A percentile compares a stretch with the other conserved stretches of the same genome.
Evolutionary conservation across 2,888 invertebrate genomes (phyloP).

Genomic region (Drosophila nr. fundita): DNA sequence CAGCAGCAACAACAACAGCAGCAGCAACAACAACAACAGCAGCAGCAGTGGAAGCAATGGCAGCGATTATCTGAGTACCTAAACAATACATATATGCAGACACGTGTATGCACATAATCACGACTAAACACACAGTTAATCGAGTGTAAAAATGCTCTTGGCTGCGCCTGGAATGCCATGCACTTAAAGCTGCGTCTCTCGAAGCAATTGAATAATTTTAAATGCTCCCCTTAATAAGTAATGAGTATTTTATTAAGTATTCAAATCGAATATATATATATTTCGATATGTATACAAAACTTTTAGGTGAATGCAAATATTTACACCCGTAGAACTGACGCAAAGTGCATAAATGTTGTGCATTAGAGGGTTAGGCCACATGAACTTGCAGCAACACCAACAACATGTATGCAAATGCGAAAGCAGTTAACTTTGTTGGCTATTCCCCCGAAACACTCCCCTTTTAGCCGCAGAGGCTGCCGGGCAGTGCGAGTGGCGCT

Average conservation of each 20-base stretch:
- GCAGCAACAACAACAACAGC: constrained; percentile 9
- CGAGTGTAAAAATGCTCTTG: constrained; percentile 75
- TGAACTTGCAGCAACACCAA: constrained; percentile 33
- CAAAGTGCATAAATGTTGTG: constrained; percentile 68
- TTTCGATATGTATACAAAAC: background rate
- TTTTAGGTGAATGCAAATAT: constrained; percentile 43
- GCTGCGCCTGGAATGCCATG: constrained; percentile 37
- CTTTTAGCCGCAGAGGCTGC: background rate
- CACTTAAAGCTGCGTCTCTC: constrained; percentile 31
- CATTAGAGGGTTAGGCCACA: constrained; percentile 63
- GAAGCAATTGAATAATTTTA: constrained; percentile 28
- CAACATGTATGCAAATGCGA: constrained; percentile 48
- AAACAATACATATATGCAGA: constrained; percentile 45
- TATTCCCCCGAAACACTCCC: constrained; percentile 5
- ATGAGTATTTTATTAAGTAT: constrained; percentile 30
- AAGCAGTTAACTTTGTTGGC: constrained; percentile 53
- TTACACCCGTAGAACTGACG: constrained; percentile 19
- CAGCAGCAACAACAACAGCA: constrained; percentile 14
- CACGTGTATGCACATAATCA: constrained; percentile 54
- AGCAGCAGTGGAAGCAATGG: constrained; percentile 8
- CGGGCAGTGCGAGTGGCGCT: constrained; percentile 27
- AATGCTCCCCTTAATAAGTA: constrained; percentile 11
- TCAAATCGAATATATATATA: background rate
- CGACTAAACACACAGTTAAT: constrained; percentile 66
- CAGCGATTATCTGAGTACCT: constrained; percentile 49